Percentiles rank a stretch among this genome's conserved stretches.
phyloP scores from a whole-genome alignment of 2,113 vertebrate species.

The Heteronetta atricapilla region DNA sequence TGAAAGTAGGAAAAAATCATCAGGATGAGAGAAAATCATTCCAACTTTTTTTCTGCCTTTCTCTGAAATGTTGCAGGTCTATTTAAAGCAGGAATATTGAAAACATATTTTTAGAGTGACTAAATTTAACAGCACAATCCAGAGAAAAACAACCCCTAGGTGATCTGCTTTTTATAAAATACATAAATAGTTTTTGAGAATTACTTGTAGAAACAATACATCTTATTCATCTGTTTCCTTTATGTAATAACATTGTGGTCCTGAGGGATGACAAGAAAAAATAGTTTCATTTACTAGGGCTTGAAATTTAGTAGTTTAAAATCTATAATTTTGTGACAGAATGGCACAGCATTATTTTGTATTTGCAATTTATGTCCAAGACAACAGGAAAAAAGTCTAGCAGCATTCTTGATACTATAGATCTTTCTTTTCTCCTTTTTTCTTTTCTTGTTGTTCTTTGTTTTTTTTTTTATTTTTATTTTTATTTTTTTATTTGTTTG shows the following conservation, averaged over 20 bases:
- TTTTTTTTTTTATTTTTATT: too few relatives aligned
- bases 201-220: slow-evolving; percentile 42
- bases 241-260: slow-evolving; percentile 57
- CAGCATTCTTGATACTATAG: not conserved
- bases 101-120: slow-evolving; percentile 37
- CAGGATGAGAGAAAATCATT: not conserved
- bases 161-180: slow-evolving; percentile 63
- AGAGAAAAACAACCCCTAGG: slow-evolving; percentile 7
- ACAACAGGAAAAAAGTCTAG: not conserved
- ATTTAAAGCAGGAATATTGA: slow-evolving; percentile 26
- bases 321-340: slow-evolving; percentile 58
- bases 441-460: not conserved
- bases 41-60: not conserved
- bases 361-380: slow-evolving; percentile 27
- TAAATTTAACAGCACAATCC: slow-evolving; percentile 21
- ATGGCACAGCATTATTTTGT: slow-evolving; percentile 5
- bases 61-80: not conserved
- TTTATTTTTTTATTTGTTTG: too few relatives aligned
- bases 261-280: slow-evolving; percentile 70
- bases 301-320: slow-evolving; percentile 60
- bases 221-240: slow-evolving; percentile 47
- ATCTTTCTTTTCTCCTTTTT: not conserved
- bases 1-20: not conserved
- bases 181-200: slow-evolving; percentile 56
- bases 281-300: slow-evolving; percentile 59